Base-by-base conservation (phyloP, 1,140 invertebrate species). In the Cyphomyrmex costatus region DNA sequence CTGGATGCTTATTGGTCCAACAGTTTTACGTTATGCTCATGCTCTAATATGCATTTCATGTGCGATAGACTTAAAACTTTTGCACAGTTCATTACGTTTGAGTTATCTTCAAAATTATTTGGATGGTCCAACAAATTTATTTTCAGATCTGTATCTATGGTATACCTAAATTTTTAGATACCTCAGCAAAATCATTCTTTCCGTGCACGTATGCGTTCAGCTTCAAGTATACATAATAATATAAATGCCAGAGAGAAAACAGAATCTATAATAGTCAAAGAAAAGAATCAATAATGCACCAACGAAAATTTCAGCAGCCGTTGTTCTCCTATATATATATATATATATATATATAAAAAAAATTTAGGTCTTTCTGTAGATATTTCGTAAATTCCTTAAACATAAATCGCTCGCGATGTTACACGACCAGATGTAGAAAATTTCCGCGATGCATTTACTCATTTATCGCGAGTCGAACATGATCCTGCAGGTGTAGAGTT, bases 381-480 rank as follows among this genome's bases (percentile, higher is more conserved):
- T 80, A 65, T 78, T 60, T 86, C 74, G 76, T 92, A 92, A 91
- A 91, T 90, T 91, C 87, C 79, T 36, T 65, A 91, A 91, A 90
- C 91, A 86, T 88, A 92, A n/a, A 91, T 92, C 91, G 91, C 91
- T 89, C 86, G 91, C 74, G 89, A 92, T 84, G 86, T 91, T 89
- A 68, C 74, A 63, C 88, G 73, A 65, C 89, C 88, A 91, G 86
- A 91, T 89, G 83, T 88, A 91, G 87, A 89, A n/a, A 90, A 92
- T 86, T 90, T 80, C 53, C 66, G 56, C 61, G 30, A 2, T 27
- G 49, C 74, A 86, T 77, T 85, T 86, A 77, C 85, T 83, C 65
- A 87, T 91, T 91, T 91, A 89, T 90, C 86, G 76, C 71, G 46
- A 82, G 21, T 80, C 36, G 65, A 78, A 86, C 84, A 61, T 27